These are phyloP conservation scores for Drosophila funebris DNA, from an alignment of 1,140 invertebrate genomes.

Conservation along the genomic window DNA sequence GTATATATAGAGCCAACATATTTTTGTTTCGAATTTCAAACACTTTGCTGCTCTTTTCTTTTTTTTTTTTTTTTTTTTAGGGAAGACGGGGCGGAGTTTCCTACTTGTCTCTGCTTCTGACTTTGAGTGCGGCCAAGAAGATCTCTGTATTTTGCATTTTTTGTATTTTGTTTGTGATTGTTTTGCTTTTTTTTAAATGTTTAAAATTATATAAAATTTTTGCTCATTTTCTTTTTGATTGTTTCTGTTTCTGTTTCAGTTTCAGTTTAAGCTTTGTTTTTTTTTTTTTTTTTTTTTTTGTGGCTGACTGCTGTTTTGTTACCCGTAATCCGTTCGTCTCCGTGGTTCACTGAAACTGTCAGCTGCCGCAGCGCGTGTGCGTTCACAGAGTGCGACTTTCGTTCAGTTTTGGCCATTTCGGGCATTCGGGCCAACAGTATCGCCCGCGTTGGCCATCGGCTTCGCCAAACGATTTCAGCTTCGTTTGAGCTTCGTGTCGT, in stretches of 20 bases:
- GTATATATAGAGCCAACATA: conserved; percentile 2
- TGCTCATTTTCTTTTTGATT: conserved; percentile 1
- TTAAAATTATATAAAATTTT: neutral
- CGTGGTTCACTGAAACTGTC: conserved; percentile 84
- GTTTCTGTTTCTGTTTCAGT: neutral
- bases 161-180: conserved; percentile 1
- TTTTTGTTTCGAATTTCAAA: conserved; percentile 23
- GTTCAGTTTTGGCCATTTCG: conserved; percentile 58
- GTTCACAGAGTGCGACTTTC: conserved; percentile 77
- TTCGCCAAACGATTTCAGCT: too few relatives aligned
- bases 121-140: neutral
- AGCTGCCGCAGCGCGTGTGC: conserved; percentile 73
- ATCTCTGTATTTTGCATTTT: neutral
- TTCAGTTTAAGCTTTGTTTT: neutral
- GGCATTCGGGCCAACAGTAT: neutral
- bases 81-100: neutral
- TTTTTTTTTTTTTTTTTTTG: neutral
- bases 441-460: neutral
- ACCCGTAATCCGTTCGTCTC: conserved; percentile 83
- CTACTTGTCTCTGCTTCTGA: neutral
- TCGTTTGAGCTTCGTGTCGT: neutral
- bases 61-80: neutral
- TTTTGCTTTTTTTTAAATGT: neutral
- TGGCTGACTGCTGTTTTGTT: conserved; percentile 56
- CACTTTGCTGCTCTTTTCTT: conserved; percentile 17